Evolutionary conservation across 2,113 vertebrate genomes (phyloP).

Genomic region (Antechinus flavipes): DNA sequence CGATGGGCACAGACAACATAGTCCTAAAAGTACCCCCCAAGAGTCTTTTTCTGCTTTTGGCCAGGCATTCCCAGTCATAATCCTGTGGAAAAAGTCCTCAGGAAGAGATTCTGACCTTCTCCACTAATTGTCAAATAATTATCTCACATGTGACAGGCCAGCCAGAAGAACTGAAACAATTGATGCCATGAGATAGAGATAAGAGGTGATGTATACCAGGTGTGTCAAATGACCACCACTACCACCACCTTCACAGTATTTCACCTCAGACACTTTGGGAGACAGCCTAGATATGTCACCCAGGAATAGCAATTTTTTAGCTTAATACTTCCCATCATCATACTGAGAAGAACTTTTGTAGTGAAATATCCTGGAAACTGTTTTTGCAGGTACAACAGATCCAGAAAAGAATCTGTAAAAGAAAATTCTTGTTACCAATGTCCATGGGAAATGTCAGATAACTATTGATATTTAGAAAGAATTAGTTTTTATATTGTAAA

Average conservation of each 20-base stretch:
- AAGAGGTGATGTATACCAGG: background rate
- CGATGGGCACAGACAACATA: background rate
- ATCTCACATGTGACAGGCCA: background rate
- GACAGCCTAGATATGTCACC: no score
- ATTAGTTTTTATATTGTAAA: background rate
- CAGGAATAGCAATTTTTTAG: no score
- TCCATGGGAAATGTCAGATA: background rate
- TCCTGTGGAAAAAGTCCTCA: background rate
- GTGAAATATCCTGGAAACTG: background rate
- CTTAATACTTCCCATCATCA: background rate
- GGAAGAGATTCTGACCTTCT: background rate
- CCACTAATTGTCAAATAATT: background rate
- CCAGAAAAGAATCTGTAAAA: background rate
- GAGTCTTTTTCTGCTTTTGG: background rate
- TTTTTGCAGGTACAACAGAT: background rate
- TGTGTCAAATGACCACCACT: background rate
- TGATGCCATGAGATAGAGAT: background rate
- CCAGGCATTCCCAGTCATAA: background rate
- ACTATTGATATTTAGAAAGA: background rate
- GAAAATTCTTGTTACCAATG: no score
- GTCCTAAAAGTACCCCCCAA: background rate
- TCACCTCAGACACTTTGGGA: no score
- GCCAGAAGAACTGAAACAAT: background rate
- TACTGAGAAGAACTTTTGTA: background rate
- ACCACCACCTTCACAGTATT: background rate